A percentile compares a stretch with the other conserved stretches of the same genome.
Evolutionary conservation across 2,797 vertebrate genomes (phyloP).

Genomic region (Coregonus ussuriensis): DNA sequence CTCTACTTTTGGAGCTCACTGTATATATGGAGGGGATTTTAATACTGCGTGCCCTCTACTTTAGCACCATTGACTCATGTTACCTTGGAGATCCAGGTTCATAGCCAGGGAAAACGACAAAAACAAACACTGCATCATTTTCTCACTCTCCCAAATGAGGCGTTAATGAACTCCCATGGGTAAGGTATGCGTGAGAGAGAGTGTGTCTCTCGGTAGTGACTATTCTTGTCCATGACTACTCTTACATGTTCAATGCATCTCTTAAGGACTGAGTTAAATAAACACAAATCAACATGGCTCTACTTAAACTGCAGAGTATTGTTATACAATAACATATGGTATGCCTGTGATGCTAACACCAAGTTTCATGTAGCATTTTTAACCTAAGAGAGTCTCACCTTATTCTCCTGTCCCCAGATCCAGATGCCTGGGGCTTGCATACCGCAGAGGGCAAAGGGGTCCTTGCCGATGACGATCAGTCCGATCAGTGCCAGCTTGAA

Average conservation of each 20-base stretch:
- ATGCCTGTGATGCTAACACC: neutral
- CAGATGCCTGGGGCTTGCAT: conserved; percentile 94
- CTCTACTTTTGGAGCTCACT: too few relatives aligned
- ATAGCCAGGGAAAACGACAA: neutral
- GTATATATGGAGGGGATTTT: too few relatives aligned
- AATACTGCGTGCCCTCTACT: neutral
- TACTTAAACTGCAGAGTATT: too few relatives aligned
- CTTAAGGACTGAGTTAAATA: too few relatives aligned
- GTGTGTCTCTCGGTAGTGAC: neutral
- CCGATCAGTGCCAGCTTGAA: conserved; percentile 99
- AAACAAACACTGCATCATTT: neutral
- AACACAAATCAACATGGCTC: too few relatives aligned
- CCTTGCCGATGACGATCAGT: conserved; percentile 92
- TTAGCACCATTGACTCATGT: neutral
- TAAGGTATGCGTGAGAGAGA: neutral
- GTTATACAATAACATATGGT: too few relatives aligned
- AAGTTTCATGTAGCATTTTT: neutral
- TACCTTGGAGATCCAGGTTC: conserved; percentile 25
- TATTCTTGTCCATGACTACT: neutral
- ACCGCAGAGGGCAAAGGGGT: conserved; percentile 91
- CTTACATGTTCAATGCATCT: neutral
- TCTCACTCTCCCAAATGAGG: conserved; percentile 21
- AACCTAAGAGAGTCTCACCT: conserved; percentile 74
- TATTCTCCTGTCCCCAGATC: conserved; percentile 98
- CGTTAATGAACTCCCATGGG: conserved; percentile 49